Conservation (phyloP, 2,888 invertebrate genomes). For the Therioaphis trifolii region DNA sequence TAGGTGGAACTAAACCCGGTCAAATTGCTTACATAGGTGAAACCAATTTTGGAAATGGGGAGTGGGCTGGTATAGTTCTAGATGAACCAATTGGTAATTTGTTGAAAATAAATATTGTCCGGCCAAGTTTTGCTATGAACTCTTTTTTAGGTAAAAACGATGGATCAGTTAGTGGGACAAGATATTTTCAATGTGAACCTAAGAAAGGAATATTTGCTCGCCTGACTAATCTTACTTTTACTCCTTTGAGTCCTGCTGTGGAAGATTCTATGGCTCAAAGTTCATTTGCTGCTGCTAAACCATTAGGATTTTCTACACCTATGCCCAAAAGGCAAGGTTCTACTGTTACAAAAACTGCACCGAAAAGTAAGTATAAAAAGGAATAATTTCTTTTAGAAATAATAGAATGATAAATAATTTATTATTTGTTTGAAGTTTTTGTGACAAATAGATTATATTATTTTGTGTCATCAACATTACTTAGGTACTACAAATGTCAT, state of each 20-base stretch:
- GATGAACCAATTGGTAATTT: conserved; percentile 89
- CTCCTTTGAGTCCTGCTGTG: conserved; percentile 36
- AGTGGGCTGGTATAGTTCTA: conserved; percentile 97
- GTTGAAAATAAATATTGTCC: conserved; percentile 3
- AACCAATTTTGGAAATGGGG: conserved; percentile 96
- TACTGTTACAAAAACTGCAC: background rate
- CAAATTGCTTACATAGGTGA: conserved; percentile 94
- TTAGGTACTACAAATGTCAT: no score
- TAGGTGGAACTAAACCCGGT: conserved; percentile 90
- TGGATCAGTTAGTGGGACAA: conserved; percentile 90
- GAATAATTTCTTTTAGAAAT: background rate
- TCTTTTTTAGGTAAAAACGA: conserved; percentile 88
- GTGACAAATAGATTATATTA: no score
- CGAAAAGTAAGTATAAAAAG: conserved; percentile 30
- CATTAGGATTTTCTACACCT: conserved; percentile 57
- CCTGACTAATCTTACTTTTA: conserved; percentile 72
- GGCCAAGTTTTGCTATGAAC: background rate
- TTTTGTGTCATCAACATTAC: no score
- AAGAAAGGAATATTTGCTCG: conserved; percentile 94
- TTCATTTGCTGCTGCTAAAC: conserved; percentile 45
- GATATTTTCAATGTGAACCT: conserved; percentile 93
- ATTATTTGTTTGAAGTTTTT: no score
- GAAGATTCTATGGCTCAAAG: conserved; percentile 54
- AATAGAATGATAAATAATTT: no score
- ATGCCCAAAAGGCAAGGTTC: conserved; percentile 44